Evolutionary conservation across 2,888 invertebrate species (phyloP).

Genomic region (Leptopilina drosophilae): DNA sequence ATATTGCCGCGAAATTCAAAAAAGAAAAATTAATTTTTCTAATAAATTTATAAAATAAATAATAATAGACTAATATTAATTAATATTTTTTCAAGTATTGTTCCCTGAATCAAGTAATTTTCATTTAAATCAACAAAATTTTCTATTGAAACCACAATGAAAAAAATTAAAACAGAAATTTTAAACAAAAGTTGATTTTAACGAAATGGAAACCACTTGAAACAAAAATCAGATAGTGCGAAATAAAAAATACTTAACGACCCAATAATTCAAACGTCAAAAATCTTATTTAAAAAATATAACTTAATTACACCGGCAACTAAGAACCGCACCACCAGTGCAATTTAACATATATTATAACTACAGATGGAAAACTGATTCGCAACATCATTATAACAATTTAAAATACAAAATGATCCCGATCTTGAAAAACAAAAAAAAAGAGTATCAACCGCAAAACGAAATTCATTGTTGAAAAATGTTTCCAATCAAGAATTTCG

Average conservation of each 20-base stretch:
- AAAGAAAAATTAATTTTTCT: too few relatives aligned
- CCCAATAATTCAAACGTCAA: conserved; percentile 24
- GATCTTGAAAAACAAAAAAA: background rate
- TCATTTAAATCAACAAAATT: too few relatives aligned
- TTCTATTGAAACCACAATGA: too few relatives aligned
- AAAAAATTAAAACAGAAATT: too few relatives aligned
- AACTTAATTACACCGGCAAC: conserved; percentile 22
- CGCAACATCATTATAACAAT: background rate
- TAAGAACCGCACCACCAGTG: background rate
- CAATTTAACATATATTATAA: conserved; percentile 1
- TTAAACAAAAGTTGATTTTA: too few relatives aligned
- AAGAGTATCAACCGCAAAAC: too few relatives aligned
- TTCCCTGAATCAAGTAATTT: too few relatives aligned
- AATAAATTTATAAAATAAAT: too few relatives aligned
- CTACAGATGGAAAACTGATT: background rate
- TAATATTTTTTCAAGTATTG: too few relatives aligned
- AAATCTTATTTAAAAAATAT: conserved; percentile 23
- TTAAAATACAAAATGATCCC: conserved; percentile 39
- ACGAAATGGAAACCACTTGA: background rate
- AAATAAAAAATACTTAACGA: conserved; percentile 19
- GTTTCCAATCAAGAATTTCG: conserved; percentile 53
- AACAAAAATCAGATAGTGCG: background rate
- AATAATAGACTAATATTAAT: too few relatives aligned
- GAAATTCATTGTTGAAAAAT: conserved; percentile 49
- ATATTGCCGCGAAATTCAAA: too few relatives aligned